These are phyloP conservation scores for Carabus problematicus DNA, from an alignment of 2,888 invertebrate species.

Conservation along the genomic window DNA sequence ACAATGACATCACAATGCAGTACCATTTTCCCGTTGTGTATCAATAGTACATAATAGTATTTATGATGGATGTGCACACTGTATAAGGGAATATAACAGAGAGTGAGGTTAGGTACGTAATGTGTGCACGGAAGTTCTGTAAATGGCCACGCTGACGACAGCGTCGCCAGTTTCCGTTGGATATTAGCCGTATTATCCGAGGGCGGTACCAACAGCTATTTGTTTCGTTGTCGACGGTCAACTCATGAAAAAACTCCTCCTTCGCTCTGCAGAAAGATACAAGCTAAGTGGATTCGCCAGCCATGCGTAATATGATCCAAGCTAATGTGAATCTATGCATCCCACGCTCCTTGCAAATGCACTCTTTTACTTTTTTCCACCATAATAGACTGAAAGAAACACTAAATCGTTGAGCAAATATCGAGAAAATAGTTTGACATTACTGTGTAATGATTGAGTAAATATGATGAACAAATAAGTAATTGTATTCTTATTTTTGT, in stretches of 20 bases:
- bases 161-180: conserved; percentile 58
- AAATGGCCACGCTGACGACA: conserved; percentile 55
- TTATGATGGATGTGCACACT: conserved; percentile 59
- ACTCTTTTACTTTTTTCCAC: background rate
- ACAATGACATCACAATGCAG: no score
- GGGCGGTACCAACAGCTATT: conserved; percentile 57
- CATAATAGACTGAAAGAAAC: no score
- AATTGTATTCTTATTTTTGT: no score
- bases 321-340: conserved; percentile 48
- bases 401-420: no score
- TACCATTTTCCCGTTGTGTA: no score
- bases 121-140: conserved; percentile 59
- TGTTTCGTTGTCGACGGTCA: conserved; percentile 53
- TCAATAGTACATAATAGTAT: conserved; percentile 44
- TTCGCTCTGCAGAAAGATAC: conserved; percentile 36
- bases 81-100: conserved; percentile 53
- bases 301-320: conserved; percentile 53
- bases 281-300: conserved; percentile 54
- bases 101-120: conserved; percentile 51
- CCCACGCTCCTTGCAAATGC: conserved; percentile 1
- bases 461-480: no score
- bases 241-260: conserved; percentile 42
- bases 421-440: no score
- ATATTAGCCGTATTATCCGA: conserved; percentile 58
- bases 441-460: no score